Evolutionary conservation across 2,113 vertebrate species (phyloP), one percentile per base, ranked within the genome.

Genomic region (Glareola pratincola): DNA sequence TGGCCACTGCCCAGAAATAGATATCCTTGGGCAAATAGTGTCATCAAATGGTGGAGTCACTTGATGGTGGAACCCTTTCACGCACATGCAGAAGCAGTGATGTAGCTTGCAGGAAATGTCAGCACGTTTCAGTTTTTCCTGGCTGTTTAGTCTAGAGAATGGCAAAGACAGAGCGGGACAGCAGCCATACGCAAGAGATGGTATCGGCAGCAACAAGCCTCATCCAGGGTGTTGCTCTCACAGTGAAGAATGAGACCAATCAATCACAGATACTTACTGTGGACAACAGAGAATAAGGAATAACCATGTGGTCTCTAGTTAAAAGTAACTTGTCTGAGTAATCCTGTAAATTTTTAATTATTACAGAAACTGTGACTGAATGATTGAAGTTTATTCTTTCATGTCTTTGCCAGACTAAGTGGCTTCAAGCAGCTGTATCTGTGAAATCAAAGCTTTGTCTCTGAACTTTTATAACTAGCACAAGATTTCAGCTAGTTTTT

Each of bases 111-210:
- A 94, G 95, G 94, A 97, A 97, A 96, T 96, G 92, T 90, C 95
- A 96, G 83, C 92, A 88, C 34, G 22, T 94, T 96, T 96, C 96
- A 97, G 82, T 91, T 97, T 97, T 97, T 95, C 92, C 96, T 96
- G 96, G 91, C 93, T 94, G 59, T 92, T 94, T 45, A 90, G 64
- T 66, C 85, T 43, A 73, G 71, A 92, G 90, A 92, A 97, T 84
- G 87, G 93, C 10, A 16, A 96, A 96, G 95, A 85, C 73, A 68
- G 82, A 86, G 87, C 3, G 79, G 92, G 92, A 95, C 76, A 74
- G 90, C 84, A 92, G 90, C 94, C 86, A 88, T 95, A 45, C 4
- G 0, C 73, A 47, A 74, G 77, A 93, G 89, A 81, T 78, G 88
- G 75, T 95, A 74, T 94, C 84, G 90, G 59, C 26, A 3, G 73